These are phyloP conservation scores for Podarcis muralis DNA, from an alignment of 2,113 vertebrate species.

Conservation along the genomic window DNA sequence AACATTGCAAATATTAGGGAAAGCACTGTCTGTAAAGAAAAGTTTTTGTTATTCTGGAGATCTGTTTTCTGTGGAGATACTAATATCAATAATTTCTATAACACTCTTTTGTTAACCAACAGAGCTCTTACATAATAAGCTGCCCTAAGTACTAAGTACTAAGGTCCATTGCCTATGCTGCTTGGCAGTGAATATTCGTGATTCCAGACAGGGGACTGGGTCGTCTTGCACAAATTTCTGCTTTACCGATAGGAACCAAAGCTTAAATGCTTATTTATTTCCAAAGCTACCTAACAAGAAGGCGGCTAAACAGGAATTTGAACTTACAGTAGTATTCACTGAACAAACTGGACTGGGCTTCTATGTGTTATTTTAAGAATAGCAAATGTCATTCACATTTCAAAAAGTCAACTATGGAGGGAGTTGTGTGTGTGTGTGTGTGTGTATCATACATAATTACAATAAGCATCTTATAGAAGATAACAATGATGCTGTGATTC, in stretches of 20 bases:
- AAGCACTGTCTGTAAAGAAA: neutral
- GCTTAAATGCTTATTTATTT: neutral
- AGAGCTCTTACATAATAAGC: too few species aligned
- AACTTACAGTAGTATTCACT: neutral
- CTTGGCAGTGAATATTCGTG: too few species aligned
- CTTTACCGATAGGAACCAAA: neutral
- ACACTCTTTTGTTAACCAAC: neutral
- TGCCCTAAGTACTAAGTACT: too few species aligned
- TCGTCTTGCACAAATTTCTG: neutral
- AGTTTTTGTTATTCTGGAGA: neutral
- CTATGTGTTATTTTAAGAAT: neutral
- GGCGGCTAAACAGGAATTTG: neutral
- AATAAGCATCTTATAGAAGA: neutral
- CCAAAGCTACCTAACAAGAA: neutral
- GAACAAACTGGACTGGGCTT: neutral
- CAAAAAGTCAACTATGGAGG: neutral
- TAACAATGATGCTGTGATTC: neutral
- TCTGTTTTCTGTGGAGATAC: neutral
- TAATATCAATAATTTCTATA: neutral
- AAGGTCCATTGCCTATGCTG: too few species aligned
- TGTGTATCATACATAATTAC: neutral
- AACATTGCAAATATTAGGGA: neutral
- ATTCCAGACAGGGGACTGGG: too few species aligned
- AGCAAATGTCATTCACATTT: neutral
- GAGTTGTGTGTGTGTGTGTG: rapidly evolving